Percentiles rank a stretch among this genome's conserved stretches.
Evolutionary conservation across 2,888 invertebrate genomes (phyloP).

Genomic region (Flexamia atlantica): DNA sequence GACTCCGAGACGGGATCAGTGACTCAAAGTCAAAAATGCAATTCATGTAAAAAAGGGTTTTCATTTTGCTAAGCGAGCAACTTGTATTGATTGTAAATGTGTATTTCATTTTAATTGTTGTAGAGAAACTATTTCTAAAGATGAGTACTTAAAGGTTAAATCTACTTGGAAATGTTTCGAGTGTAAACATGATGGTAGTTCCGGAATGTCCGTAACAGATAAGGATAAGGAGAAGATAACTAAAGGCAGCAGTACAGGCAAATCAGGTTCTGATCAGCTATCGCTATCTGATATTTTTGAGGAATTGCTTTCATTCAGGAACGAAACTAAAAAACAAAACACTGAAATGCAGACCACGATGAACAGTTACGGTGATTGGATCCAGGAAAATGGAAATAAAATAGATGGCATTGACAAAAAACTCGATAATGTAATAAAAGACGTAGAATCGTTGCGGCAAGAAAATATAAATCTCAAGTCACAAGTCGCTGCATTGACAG

Average conservation of each 20-base stretch:
- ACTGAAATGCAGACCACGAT: neutral
- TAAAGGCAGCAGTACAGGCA: constrained; percentile 14
- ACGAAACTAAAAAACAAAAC: neutral
- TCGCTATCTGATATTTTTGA: neutral
- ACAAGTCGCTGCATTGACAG: neutral
- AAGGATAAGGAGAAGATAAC: neutral
- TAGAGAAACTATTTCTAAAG: neutral
- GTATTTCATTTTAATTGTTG: neutral
- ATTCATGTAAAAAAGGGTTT: no score
- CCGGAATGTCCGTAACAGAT: no score
- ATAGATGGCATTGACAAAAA: neutral
- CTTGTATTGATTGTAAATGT: neutral
- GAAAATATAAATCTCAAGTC: constrained; percentile 14
- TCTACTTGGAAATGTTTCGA: neutral
- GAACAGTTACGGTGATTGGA: neutral
- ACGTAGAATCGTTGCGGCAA: neutral
- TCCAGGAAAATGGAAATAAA: neutral
- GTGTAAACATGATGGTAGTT: neutral
- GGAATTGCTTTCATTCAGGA: neutral
- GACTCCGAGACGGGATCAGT: no score
- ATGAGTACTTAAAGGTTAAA: neutral
- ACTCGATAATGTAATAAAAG: neutral
- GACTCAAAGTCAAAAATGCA: no score
- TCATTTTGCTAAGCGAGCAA: no score
- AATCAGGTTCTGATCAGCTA: neutral